Conservation (phyloP, 1,140 invertebrate species). For the Tachypleus tridentatus region DNA sequence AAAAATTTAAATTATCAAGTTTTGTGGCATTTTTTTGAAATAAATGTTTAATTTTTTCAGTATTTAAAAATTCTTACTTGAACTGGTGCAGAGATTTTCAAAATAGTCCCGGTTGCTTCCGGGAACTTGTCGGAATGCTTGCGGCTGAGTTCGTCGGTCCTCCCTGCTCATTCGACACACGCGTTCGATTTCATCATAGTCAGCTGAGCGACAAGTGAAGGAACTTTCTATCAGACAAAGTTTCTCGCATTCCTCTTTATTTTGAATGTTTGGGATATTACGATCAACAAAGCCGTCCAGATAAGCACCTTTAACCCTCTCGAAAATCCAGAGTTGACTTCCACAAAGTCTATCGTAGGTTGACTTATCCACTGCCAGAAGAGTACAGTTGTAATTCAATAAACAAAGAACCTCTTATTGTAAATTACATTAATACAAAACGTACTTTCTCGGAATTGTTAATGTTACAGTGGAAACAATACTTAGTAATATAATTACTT, state of each 20-base stretch:
- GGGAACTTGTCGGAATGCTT: conserved; percentile 34
- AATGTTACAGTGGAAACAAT: too few species aligned
- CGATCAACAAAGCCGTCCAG: conserved; percentile 40
- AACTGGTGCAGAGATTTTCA: conserved; percentile 41
- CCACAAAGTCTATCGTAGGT: conserved; percentile 37
- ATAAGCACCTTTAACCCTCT: conserved; percentile 36
- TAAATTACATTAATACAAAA: too few species aligned
- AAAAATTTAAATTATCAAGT: not conserved
- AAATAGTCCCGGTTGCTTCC: conserved; percentile 38
- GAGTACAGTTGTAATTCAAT: too few species aligned
- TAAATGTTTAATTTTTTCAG: not conserved
- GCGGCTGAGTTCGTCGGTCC: conserved; percentile 39
- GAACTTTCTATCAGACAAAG: conserved; percentile 37
- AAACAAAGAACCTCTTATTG: too few species aligned
- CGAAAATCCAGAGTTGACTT: conserved; percentile 38
- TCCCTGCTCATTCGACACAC: conserved; percentile 39
- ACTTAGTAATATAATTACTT: too few species aligned
- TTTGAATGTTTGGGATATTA: conserved; percentile 33
- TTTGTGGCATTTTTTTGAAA: too few species aligned
- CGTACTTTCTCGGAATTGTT: too few species aligned
- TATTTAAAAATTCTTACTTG: conserved; percentile 20
- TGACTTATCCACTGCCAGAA: conserved; percentile 14
- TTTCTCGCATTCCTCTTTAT: conserved; percentile 38
- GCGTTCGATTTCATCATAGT: conserved; percentile 34
- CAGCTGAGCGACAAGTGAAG: conserved; percentile 39